Conservation (phyloP, 2,113 vertebrate genomes). For the Callocephalon fimbriatum region DNA sequence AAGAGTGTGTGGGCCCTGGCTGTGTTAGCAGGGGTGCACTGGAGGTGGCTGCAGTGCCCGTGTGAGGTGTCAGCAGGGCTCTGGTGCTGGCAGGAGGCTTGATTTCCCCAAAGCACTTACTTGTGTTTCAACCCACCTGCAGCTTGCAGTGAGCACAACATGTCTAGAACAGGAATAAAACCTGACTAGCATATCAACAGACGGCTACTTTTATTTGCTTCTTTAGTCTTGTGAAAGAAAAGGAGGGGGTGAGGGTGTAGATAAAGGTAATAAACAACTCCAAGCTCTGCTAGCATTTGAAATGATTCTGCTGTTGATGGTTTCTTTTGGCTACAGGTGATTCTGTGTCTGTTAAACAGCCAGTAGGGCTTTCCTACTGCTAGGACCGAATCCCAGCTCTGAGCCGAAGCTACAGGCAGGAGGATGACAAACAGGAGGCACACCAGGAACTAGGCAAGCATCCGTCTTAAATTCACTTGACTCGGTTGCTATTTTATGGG, state of each 20-base stretch:
- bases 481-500: background rate
- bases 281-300: background rate
- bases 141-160: background rate
- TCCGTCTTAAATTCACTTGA: background rate
- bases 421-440: background rate
- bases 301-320: slow-evolving; percentile 17
- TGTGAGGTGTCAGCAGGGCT: background rate
- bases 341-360: background rate
- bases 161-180: background rate
- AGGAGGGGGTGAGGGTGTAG: background rate
- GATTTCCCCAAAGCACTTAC: background rate
- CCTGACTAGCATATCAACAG: slow-evolving; percentile 16
- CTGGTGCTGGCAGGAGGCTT: background rate
- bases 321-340: slow-evolving; percentile 31
- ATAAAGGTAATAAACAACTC: slow-evolving; percentile 51
- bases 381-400: background rate
- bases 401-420: background rate
- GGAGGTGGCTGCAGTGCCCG: background rate
- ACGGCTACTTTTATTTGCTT: background rate
- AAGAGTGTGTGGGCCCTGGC: background rate
- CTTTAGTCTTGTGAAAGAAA: background rate
- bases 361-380: background rate
- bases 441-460: background rate
- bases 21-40: background rate
- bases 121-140: background rate